Conservation (phyloP, 2,888 invertebrate species). For the Cynaeus angustus region DNA sequence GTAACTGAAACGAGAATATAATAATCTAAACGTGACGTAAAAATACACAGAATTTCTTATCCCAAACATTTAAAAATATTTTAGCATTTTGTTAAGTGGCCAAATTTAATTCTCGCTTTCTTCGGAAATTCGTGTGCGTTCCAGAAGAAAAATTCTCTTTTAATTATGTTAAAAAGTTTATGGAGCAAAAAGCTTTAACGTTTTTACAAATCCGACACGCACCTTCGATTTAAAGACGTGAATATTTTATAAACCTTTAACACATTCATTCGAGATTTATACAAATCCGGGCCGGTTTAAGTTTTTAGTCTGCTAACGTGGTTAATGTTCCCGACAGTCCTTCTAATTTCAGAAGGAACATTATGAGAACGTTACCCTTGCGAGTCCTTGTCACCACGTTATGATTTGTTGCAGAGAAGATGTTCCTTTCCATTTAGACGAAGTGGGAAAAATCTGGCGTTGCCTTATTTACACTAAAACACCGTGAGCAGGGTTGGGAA, state of each 20-base stretch:
- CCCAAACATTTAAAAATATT: not conserved
- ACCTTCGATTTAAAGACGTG: slow-evolving; percentile 15
- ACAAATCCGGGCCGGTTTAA: not conserved
- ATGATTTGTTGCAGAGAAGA: slow-evolving; percentile 36
- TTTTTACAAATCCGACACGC: slow-evolving; percentile 8
- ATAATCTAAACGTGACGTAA: too few relatives aligned
- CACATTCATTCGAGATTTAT: slow-evolving; percentile 6
- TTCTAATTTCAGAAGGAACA: slow-evolving; percentile 18
- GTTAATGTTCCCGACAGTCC: not conserved
- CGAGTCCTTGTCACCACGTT: slow-evolving; percentile 23
- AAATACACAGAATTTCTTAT: too few relatives aligned
- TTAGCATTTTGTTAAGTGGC: not conserved
- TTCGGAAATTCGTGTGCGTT: slow-evolving; percentile 4
- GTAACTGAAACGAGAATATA: too few relatives aligned
- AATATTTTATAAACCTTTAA: slow-evolving; percentile 12
- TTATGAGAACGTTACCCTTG: slow-evolving; percentile 20
- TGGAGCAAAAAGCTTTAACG: slow-evolving; percentile 3
- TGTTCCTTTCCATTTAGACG: slow-evolving; percentile 25
- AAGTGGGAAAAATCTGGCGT: slow-evolving; percentile 32
- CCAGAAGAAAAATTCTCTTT: not conserved
- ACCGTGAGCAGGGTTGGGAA: slow-evolving; percentile 10
- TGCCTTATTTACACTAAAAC: slow-evolving; percentile 38
- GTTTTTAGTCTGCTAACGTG: not conserved
- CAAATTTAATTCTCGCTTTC: slow-evolving; percentile 1
- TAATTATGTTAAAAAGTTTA: slow-evolving; percentile 11